Base-by-base conservation (phyloP, 2,888 invertebrate species). In the Frankliniella intonsa region DNA sequence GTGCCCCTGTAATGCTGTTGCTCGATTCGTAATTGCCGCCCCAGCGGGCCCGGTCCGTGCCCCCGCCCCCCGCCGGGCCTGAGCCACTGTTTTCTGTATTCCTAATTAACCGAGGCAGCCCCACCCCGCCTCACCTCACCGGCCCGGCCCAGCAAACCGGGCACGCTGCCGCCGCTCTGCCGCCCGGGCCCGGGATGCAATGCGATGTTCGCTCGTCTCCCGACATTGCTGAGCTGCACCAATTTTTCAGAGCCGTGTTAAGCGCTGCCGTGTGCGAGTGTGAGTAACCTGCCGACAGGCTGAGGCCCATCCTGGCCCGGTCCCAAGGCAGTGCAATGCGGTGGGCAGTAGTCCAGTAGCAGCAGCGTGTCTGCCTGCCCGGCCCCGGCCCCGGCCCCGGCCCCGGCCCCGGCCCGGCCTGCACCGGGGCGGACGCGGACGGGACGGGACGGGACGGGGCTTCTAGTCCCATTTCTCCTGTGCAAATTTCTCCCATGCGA, bases 61-160 rank as follows among this genome's bases (percentile, higher is more conserved):
- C 38, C 38, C 38, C 38, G 38, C 38, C 38, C 38, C 38, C 38
- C 38, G 38, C 38, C 38, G 38, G 38, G 38, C 38, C 38, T 25
- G 69, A 22, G 25, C 69, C 69, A 22, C 69, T 76, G 25, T 76
- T 76, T 25, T 62, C 62, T 17, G 62, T 62, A 19, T 76, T 25
- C 69, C 69, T 76, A 76, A 76, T 76, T 76, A 76, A 76, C 69
- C 22, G 69, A 76, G 69, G 69, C 69, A 55, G 14, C 38, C 38
- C 38, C 38, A 38, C 38, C 38, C 38, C 69, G 69, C 69, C 12
- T 12, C 69, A 62, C 62, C 62, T 17, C 62, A 17, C 14, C 14
- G 62, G 17, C 62, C 62, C 62, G 62, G 12, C 55, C 14, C 55
- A 3, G 9, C 55, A 55, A 17, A 55, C 55, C 65, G 65, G n/a